Percentiles rank a stretch among this genome's conserved stretches.
These are phyloP conservation scores for Eretmochelys imbricata DNA, from an alignment of 2,113 vertebrate genomes.

Conservation along the genomic window DNA sequence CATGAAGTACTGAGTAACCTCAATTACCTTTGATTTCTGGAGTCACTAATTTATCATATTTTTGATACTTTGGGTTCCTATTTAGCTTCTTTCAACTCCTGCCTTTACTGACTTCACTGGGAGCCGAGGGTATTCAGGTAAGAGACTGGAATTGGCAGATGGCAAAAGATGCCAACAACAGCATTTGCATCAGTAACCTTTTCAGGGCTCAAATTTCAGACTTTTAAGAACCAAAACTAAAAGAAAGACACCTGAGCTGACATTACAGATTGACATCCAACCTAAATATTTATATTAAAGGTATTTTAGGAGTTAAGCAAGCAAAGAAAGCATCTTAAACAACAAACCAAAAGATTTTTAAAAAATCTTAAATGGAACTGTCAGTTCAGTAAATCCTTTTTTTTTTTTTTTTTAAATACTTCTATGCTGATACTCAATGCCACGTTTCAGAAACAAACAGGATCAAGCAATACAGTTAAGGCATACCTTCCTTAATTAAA, in stretches of 20 bases:
- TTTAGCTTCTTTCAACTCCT: background rate
- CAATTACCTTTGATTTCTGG: background rate
- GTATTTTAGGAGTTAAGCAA: background rate
- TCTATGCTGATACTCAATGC: background rate
- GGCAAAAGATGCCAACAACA: background rate
- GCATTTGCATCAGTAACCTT: background rate
- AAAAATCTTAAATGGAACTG: background rate
- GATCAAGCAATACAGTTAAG: background rate
- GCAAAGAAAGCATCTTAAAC: background rate
- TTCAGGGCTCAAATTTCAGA: background rate
- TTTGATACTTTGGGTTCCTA: background rate
- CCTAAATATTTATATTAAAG: background rate
- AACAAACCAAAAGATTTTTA: background rate
- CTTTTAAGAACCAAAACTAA: background rate
- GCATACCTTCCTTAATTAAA: background rate
- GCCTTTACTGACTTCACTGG: accelerated
- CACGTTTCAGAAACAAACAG: background rate
- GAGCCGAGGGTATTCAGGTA: background rate
- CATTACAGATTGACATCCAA: background rate
- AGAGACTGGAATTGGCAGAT: background rate
- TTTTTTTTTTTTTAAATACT: background rate
- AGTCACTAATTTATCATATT: background rate
- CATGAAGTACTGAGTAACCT: background rate
- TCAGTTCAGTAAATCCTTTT: background rate
- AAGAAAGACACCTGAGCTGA: accelerated